Percentiles rank a stretch among this genome's conserved stretches.
These are phyloP conservation scores for Festucalex cinctus DNA, from an alignment of 2,113 vertebrate species.

Conservation along the genomic window DNA sequence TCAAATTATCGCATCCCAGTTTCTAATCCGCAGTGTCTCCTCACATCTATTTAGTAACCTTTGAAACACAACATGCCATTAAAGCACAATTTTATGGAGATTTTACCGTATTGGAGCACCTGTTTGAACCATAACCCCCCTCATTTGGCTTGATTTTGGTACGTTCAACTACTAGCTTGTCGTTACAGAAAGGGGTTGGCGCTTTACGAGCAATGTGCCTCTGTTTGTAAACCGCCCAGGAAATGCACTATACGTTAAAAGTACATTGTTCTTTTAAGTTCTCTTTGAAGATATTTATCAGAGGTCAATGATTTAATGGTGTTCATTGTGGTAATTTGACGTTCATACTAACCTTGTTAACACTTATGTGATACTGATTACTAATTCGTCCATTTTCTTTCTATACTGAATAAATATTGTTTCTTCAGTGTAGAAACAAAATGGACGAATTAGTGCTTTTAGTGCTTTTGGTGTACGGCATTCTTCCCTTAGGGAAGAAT, in stretches of 20 bases:
- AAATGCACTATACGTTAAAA: neutral
- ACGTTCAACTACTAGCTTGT: slow-evolving; percentile 47
- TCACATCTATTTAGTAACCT: too few species aligned
- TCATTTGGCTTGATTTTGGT: slow-evolving; percentile 38
- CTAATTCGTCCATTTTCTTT: neutral
- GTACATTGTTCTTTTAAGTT: too few species aligned
- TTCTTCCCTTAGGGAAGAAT: too few species aligned
- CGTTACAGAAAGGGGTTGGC: slow-evolving; percentile 16
- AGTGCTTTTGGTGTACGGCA: too few species aligned
- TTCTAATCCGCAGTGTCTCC: neutral
- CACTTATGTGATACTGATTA: neutral
- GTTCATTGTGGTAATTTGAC: neutral
- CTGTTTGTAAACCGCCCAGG: slow-evolving; percentile 50
- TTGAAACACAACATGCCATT: neutral
- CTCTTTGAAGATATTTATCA: neutral
- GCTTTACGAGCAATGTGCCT: slow-evolving; percentile 39
- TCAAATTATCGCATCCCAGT: rapidly evolving
- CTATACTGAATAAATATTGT: neutral
- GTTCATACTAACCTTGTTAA: neutral
- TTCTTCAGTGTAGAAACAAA: too few species aligned
- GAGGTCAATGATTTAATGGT: neutral
- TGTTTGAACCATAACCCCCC: rapidly evolving
- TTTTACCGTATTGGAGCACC: neutral
- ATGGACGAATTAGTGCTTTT: too few species aligned
- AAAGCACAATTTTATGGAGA: neutral